Evolutionary conservation across 37 sponge, comb jelly and placozoan species (phyloP).

Genomic region (Diacarnus erythraeanus): DNA sequence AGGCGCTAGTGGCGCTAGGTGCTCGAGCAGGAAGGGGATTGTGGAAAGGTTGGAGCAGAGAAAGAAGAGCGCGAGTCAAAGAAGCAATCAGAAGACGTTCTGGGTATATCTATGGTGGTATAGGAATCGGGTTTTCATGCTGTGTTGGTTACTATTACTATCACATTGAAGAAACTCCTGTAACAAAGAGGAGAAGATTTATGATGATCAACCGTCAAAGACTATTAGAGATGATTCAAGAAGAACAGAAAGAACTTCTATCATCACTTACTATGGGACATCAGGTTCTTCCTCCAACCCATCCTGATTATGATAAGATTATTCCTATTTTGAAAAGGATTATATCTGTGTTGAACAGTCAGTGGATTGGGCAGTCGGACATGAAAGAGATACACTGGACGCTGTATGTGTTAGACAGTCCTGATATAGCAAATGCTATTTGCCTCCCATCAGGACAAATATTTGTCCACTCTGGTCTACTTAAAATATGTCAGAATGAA

Average conservation of each 20-base stretch:
- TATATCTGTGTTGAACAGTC: neutral
- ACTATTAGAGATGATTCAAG: slow-evolving; percentile 6
- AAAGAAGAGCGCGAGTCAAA: slow-evolving; percentile 13
- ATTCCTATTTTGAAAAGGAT: slow-evolving; percentile 5
- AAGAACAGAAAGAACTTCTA: slow-evolving; percentile 18
- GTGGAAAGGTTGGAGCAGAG: slow-evolving; percentile 45
- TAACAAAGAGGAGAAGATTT: slow-evolving; percentile 52
- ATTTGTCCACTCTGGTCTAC: slow-evolving; percentile 62
- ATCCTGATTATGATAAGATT: slow-evolving; percentile 15
- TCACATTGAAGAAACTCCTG: slow-evolving; percentile 58
- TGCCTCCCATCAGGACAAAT: slow-evolving; percentile 68
- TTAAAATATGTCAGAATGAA: slow-evolving; percentile 27
- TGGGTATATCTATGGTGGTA: slow-evolving; percentile 15
- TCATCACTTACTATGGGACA: neutral
- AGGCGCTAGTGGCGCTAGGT: slow-evolving; percentile 27
- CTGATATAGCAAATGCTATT: slow-evolving; percentile 45
- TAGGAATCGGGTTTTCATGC: neutral
- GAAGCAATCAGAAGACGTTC: neutral
- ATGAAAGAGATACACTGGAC: slow-evolving; percentile 43
- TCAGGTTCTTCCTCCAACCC: slow-evolving; percentile 6
- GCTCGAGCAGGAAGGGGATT: slow-evolving; percentile 17
- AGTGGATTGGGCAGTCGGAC: neutral
- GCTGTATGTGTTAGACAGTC: slow-evolving; percentile 47
- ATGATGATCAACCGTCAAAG: slow-evolving; percentile 42
- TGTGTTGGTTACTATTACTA: slow-evolving; percentile 25